Evolutionary conservation across 2,888 invertebrate species (phyloP).

Genomic region (Strigamia crassipes): DNA sequence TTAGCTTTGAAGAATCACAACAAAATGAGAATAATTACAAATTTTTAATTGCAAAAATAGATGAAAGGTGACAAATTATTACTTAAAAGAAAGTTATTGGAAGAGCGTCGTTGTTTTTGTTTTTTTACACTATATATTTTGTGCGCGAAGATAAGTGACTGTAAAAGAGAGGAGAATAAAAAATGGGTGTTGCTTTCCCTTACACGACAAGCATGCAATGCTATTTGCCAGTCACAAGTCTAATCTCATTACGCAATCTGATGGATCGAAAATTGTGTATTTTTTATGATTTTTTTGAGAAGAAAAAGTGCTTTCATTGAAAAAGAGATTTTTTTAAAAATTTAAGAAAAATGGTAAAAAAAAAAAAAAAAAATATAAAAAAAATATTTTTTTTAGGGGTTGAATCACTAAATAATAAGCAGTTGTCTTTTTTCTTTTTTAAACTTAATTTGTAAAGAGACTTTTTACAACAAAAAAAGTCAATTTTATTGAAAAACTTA

Average conservation of each 20-base stretch:
- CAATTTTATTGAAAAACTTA: background rate
- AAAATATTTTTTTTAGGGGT: no score
- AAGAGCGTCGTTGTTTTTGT: no score
- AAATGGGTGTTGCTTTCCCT: constrained; percentile 32
- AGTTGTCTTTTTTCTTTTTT: background rate
- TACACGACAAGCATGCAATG: constrained; percentile 12
- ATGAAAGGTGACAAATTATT: no score
- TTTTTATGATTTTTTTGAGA: background rate
- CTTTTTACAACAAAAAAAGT: background rate
- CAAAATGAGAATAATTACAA: no score
- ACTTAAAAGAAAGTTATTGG: no score
- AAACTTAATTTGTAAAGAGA: background rate
- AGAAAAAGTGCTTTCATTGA: constrained; percentile 26
- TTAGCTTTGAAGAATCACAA: no score
- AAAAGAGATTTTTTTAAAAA: background rate
- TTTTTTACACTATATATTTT: background rate
- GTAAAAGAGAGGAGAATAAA: background rate
- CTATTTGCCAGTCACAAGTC: constrained; percentile 31
- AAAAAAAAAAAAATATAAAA: background rate
- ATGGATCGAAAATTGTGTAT: constrained; percentile 33
- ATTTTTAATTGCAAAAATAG: no score
- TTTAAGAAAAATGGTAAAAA: no score
- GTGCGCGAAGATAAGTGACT: background rate
- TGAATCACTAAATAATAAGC: background rate
- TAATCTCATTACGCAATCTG: constrained; percentile 22